A percentile compares a stretch with the other conserved stretches of the same genome.
phyloP scores from a whole-genome alignment of 1,140 invertebrate species.

The Pteromalus puparum region DNA sequence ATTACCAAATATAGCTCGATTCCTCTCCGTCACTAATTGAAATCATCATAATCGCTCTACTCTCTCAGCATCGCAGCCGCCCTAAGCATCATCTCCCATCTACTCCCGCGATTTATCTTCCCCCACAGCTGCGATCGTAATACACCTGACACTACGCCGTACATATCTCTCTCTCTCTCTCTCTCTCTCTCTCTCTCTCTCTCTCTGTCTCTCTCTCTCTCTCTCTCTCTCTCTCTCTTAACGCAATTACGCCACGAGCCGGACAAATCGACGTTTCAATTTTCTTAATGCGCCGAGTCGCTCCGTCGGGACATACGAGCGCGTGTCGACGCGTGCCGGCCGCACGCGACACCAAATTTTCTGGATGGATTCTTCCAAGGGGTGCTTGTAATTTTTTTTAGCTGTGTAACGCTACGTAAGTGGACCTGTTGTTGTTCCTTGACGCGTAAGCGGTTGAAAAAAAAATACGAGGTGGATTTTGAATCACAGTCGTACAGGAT shows the following conservation, averaged over 20 bases:
- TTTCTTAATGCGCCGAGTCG: slow-evolving; percentile 71
- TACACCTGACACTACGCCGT: slow-evolving; percentile 22
- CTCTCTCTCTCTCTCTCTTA: slow-evolving; percentile 58
- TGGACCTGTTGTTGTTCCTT: neutral
- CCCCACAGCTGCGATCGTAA: slow-evolving; percentile 53
- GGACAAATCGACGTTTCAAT: slow-evolving; percentile 76
- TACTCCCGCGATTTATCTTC: slow-evolving; percentile 57
- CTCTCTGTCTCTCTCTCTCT: slow-evolving; percentile 56
- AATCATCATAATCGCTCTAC: slow-evolving; percentile 47
- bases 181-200: slow-evolving; percentile 59
- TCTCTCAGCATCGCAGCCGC: neutral
- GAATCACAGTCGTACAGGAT: neutral
- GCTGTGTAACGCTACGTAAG: neutral
- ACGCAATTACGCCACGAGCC: slow-evolving; percentile 70
- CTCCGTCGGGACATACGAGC: slow-evolving; percentile 55
- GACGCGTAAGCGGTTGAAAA: neutral
- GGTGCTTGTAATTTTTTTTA: neutral
- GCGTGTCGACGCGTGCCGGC: slow-evolving; percentile 69
- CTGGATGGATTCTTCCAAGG: neutral
- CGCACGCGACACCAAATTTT: slow-evolving; percentile 10
- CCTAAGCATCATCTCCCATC: slow-evolving; percentile 22
- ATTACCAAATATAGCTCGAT: neutral
- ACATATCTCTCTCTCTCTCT: neutral
- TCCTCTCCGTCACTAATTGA: slow-evolving; percentile 25
- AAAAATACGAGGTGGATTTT: neutral